Base-by-base conservation (phyloP, 1,140 invertebrate genomes). In the Aricia agestis region DNA sequence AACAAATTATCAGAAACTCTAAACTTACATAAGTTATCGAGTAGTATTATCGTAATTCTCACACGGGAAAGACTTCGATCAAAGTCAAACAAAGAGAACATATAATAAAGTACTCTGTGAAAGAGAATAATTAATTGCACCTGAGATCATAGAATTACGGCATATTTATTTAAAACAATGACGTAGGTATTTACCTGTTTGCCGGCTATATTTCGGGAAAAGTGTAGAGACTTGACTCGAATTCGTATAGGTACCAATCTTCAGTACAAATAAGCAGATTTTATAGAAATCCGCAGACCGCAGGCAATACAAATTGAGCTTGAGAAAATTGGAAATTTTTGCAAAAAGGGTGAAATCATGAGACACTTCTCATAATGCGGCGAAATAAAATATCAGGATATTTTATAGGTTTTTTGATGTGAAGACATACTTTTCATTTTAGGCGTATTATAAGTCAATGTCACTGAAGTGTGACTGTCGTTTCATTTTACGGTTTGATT, bases 291-390 rank as follows among this genome's bases (percentile, higher is more conserved):
- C 6, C 6, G 36, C 36, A 36, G 36, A 5, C 6, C 6, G 36
- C 36, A 36, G 36, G 36, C 36, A 36, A 36, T 6, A 9, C 9
- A 7, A 6, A 36, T 9, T 9, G 3, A 59, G 17, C 15, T 59
- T 59, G 58, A 7, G 58, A 59, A 59, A 59, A 59, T 59, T 15
- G n/a, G 58, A 17, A n/a, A 17, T 59, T 59, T 25, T 59, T 59
- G 58, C 58, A 59, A 59, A 59, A 59, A 59, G 58, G n/a, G 15
- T 59, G n/a, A 59, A 59, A 59, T 59, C 58, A 59, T 17, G 9
- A 17, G 58, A 59, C 13, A 59, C 4, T 36, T 36, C 9, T 36
- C 36, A 1, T 36, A 17, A 59, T 17, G 15, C 58, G 58, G 18
- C n/a, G 18, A 59, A 59, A 59, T 59, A 59, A 17, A 18, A 17